phyloP scores from a whole-genome alignment of 2,797 vertebrate species.

The Bovichtus variegatus region DNA sequence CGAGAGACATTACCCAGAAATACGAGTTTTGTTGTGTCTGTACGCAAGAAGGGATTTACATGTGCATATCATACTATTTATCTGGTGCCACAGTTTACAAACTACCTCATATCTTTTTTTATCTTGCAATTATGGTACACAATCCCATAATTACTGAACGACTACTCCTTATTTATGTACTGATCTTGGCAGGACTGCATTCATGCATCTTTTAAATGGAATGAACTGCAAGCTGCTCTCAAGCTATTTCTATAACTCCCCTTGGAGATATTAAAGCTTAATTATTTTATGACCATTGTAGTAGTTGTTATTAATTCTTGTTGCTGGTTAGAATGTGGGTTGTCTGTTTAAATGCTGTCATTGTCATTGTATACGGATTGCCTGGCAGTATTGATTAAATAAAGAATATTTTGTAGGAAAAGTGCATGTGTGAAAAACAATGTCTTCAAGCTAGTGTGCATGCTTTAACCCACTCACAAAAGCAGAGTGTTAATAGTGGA shows the following conservation, averaged over 20 bases:
- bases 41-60: neutral
- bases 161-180: conserved; percentile 18
- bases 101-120: neutral
- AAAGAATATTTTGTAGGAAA: neutral
- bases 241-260: conserved; percentile 20
- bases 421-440: neutral
- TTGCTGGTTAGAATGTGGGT: neutral
- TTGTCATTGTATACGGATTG: conserved; percentile 4
- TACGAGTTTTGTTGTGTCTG: neutral
- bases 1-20: neutral
- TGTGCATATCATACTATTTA: neutral
- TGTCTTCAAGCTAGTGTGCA: neutral
- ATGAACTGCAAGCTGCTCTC: conserved; percentile 19
- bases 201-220: conserved; percentile 41
- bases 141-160: conserved; percentile 22
- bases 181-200: conserved; percentile 25
- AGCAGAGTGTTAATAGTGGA: neutral
- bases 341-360: conserved; percentile 21
- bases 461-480: neutral
- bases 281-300: conserved; percentile 31
- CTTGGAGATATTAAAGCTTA: conserved; percentile 44
- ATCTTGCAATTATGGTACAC: conserved; percentile 4
- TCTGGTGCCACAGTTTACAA: conserved; percentile 10
- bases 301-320: conserved; percentile 28
- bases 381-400: conserved; percentile 28